These are phyloP conservation scores for Apteryx mantelli DNA, from an alignment of 2,113 vertebrate genomes.

Conservation along the genomic window DNA sequence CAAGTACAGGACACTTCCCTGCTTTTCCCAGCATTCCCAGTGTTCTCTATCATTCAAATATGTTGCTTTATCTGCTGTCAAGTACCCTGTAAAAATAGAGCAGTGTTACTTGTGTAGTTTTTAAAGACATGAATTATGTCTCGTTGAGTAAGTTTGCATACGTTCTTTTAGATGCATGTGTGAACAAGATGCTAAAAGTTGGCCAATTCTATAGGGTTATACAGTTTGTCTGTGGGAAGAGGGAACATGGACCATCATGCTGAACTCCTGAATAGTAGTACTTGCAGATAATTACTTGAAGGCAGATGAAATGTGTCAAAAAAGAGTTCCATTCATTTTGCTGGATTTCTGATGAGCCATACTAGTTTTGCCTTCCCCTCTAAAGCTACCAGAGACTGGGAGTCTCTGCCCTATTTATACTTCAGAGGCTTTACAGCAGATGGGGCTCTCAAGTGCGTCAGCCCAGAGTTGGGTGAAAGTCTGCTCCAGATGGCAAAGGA, in stretches of 20 bases:
- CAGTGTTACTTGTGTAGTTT: neutral
- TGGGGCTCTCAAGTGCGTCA: neutral
- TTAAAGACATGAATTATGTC: neutral
- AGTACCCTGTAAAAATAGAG: neutral
- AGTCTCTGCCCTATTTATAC: neutral
- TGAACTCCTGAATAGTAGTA: neutral
- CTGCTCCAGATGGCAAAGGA: constrained; percentile 46
- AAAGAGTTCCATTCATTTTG: neutral
- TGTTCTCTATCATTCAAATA: neutral
- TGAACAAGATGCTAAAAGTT: neutral
- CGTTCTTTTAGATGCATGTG: neutral
- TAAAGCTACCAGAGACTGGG: neutral
- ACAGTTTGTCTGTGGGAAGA: neutral
- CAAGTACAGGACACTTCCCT: neutral
- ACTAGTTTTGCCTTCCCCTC: neutral
- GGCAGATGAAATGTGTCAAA: neutral
- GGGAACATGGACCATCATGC: accelerated
- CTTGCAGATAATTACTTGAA: neutral
- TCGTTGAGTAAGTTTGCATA: neutral
- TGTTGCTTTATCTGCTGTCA: neutral
- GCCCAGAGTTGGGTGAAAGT: neutral
- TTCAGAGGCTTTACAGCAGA: constrained; percentile 9
- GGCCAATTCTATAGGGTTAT: neutral
- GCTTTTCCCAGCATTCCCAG: neutral
- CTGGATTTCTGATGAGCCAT: neutral